Conservation (phyloP, 2,113 vertebrate species). For the Lampris megalopsis region DNA sequence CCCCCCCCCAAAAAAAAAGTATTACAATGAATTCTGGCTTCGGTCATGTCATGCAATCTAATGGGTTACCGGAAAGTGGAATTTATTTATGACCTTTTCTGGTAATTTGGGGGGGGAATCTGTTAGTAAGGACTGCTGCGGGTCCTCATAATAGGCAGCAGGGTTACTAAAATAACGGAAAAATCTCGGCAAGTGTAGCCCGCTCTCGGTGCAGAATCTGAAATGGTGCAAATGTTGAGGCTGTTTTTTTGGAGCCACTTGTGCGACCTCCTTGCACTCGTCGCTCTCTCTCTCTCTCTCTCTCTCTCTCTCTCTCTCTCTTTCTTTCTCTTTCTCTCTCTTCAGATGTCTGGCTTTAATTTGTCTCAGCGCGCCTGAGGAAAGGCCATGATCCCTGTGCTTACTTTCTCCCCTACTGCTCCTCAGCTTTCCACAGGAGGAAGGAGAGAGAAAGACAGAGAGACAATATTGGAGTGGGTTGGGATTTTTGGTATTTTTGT, state of each 20-base stretch:
- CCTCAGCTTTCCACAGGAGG: constrained; percentile 58
- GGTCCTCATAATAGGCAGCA: constrained; percentile 8
- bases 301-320: too few relatives aligned
- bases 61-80: not conserved
- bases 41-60: not conserved
- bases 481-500: constrained; percentile 50
- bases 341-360: constrained; percentile 79
- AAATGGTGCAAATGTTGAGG: constrained; percentile 52
- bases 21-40: not conserved
- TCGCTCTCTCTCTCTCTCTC: too few relatives aligned
- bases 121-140: constrained; percentile 8
- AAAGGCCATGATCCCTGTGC: constrained; percentile 82
- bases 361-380: constrained; percentile 75
- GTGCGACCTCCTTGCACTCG: constrained; percentile 70
- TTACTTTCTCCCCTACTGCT: constrained; percentile 66
- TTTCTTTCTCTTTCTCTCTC: constrained; percentile 26
- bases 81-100: not conserved
- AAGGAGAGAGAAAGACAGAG: constrained; percentile 25
- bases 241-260: constrained; percentile 56
- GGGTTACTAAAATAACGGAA: constrained; percentile 54
- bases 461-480: constrained; percentile 37
- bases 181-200: constrained; percentile 47
- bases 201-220: constrained; percentile 63
- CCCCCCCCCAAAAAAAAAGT: not conserved
- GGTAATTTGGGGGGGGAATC: not conserved